phyloP scores from a whole-genome alignment of 2,113 vertebrate genomes.

The Ia io region DNA sequence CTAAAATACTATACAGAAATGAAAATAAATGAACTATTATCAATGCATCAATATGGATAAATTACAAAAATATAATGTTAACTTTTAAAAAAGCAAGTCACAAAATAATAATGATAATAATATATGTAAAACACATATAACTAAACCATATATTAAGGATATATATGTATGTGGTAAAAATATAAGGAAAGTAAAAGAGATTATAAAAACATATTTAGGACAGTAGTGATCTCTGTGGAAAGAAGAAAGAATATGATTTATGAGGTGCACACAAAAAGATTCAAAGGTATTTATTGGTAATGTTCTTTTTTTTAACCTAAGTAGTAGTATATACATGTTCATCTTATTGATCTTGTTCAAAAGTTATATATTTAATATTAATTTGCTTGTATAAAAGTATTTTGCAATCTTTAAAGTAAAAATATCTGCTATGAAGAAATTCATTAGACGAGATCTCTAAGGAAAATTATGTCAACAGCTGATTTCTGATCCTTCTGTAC shows the following conservation, averaged over 20 bases:
- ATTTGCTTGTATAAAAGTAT: background rate
- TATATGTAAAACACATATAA: background rate
- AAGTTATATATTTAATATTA: background rate
- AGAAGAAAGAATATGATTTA: background rate
- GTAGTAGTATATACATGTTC: background rate
- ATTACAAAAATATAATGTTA: background rate
- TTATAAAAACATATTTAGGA: background rate
- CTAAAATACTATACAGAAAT: background rate
- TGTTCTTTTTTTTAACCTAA: background rate
- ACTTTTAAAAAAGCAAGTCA: background rate
- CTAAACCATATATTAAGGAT: background rate
- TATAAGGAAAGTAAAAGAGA: background rate
- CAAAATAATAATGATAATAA: background rate
- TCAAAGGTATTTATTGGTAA: background rate
- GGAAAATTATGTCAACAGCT: background rate
- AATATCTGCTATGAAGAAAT: background rate
- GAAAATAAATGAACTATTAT: conserved; percentile 18
- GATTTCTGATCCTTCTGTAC: background rate
- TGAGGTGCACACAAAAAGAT: background rate
- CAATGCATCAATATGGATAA: background rate
- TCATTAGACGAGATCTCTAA: background rate
- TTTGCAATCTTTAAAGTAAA: conserved; percentile 29
- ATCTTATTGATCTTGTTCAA: background rate
- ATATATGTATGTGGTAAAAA: background rate
- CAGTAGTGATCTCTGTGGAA: background rate